These are phyloP conservation scores for Amitus sp. DNA, from an alignment of 2,888 invertebrate species.

Conservation along the genomic window DNA sequence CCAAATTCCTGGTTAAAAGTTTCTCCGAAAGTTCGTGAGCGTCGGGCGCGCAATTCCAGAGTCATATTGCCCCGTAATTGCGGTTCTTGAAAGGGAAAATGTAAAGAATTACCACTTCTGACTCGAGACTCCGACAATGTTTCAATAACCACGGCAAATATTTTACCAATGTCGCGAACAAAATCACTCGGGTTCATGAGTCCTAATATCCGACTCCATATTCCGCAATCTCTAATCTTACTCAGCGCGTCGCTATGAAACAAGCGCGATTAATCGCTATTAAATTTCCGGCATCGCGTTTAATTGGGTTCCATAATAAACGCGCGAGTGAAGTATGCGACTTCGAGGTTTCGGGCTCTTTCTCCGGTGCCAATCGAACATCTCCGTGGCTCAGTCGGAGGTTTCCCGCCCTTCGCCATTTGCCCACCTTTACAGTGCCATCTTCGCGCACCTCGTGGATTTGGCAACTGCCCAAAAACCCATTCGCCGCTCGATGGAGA, in stretches of 20 bases:
- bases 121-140: too few relatives aligned
- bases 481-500: slow-evolving; percentile 8
- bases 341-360: slow-evolving; percentile 2
- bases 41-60: too few relatives aligned
- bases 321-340: slow-evolving; percentile 14
- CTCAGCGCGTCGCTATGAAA: slow-evolving; percentile 23
- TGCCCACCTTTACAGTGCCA: not conserved
- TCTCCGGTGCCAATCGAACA: slow-evolving; percentile 18
- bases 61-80: too few relatives aligned
- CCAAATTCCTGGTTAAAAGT: too few relatives aligned
- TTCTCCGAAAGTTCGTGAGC: too few relatives aligned
- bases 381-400: slow-evolving; percentile 9
- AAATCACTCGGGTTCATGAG: slow-evolving; percentile 13
- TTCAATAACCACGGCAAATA: too few relatives aligned
- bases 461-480: slow-evolving; percentile 13
- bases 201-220: slow-evolving; percentile 35
- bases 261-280: slow-evolving; percentile 32
- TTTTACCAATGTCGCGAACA: too few relatives aligned
- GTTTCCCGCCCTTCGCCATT: slow-evolving; percentile 2
- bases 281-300: slow-evolving; percentile 25
- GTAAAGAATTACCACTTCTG: too few relatives aligned
- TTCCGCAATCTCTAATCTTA: slow-evolving; percentile 35
- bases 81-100: too few relatives aligned
- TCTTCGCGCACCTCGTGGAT: slow-evolving; percentile 7
- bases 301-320: slow-evolving; percentile 37